Evolutionary conservation across 2,888 invertebrate species (phyloP), one percentile per base, ranked within the genome.

Genomic region (Leptinotarsa juncta): DNA sequence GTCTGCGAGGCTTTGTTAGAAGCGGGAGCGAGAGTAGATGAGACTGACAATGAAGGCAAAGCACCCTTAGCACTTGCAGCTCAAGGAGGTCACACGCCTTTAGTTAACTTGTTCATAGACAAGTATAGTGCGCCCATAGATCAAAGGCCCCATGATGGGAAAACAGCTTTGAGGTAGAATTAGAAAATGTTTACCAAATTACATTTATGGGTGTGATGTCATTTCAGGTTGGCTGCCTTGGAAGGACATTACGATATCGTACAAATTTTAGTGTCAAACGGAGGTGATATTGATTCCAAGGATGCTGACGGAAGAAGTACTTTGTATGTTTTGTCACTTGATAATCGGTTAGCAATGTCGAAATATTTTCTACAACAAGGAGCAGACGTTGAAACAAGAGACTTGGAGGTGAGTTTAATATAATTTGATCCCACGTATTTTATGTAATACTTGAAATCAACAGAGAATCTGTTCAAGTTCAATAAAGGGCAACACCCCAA

Each of bases 301-400:
- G 98, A 98, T 88, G 96, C 97, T 0, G 98, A 98, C 88, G 94
- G 96, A 0, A 91, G 98, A 66, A 96, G 96, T 83, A 96, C 97
- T 0, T 90, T 98, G 42, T 98, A 98, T 87, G 95, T 97, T 71
- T 90, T 98, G 70, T 96, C 97, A 4, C 89, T 97, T 79, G 96
- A 97, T 88, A 96, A 96, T 88, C 90, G 96, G 78, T 88, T 95
- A 78, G 93, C 94, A 16, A 95, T 96, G 93, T 95, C 95, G 65
- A 92, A 94, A 79, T 95, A 93, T 87, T 89, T 97, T 78, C 87
- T 97, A 73, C 91, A 94, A 76, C 91, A 94, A 82, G 94, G 94
- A 53, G 95, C 96, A 0, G 93, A 95, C 83, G 94, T 96, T 0
- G 96, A 97, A 86, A 94, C 94, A 74, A 92, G 95, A 65, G 98